Conservation (phyloP, 92 coral and sea anemone genomes). For the Umimayanthus chanpuru region DNA sequence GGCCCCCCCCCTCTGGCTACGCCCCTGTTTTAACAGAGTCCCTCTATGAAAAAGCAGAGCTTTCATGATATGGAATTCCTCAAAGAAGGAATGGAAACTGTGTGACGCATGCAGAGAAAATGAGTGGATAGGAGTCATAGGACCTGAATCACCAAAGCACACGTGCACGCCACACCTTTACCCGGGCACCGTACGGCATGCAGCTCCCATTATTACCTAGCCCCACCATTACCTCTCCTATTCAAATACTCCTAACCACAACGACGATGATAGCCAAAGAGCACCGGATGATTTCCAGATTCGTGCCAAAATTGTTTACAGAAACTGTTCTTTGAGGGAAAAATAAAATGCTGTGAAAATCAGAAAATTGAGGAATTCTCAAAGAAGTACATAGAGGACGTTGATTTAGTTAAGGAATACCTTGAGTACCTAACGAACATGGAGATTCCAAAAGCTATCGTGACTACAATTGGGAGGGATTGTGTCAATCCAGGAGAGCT, state of each 20-base stretch:
- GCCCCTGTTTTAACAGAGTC: not conserved
- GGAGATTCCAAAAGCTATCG: conserved; percentile 36
- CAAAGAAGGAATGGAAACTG: not conserved
- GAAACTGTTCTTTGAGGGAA: too few species aligned
- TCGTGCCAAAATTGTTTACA: too few species aligned
- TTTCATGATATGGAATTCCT: not conserved
- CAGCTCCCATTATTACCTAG: conserved; percentile 24
- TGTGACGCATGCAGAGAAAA: not conserved
- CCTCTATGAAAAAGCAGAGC: not conserved
- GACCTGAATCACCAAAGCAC: not conserved
- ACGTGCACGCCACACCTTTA: not conserved
- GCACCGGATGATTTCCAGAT: conserved; percentile 7
- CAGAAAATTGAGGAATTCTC: conserved; percentile 42
- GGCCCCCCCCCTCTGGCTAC: too few species aligned
- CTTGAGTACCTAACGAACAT: conserved; percentile 47
- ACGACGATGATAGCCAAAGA: not conserved
- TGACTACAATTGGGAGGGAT: conserved; percentile 38
- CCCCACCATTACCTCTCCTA: conserved; percentile 38
- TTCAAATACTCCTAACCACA: conserved; percentile 9
- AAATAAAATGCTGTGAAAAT: conserved; percentile 31
- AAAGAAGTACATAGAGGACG: conserved; percentile 30
- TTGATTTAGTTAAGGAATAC: conserved; percentile 21
- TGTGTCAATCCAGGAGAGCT: conserved; percentile 39
- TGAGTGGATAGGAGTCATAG: not conserved
- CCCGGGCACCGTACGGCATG: not conserved